phyloP scores from a whole-genome alignment of 30 jellyfish, hydroid and myxozoan species.

The Pelagia noctiluca region DNA sequence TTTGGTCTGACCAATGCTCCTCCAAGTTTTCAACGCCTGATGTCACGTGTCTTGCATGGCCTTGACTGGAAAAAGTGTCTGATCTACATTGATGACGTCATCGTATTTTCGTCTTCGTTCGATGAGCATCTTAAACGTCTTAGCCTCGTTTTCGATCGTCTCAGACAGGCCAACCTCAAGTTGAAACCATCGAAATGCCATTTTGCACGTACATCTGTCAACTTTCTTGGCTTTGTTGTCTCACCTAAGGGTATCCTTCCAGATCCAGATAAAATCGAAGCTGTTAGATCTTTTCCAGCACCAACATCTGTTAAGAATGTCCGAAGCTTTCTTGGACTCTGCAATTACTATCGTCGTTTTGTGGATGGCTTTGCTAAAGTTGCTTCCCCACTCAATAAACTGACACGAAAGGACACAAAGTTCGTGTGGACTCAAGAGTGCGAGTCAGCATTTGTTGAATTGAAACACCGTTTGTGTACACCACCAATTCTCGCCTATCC shows the following conservation, averaged over 20 bases:
- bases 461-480: slow-evolving; percentile 19
- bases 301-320: slow-evolving; percentile 18
- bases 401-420: neutral
- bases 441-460: slow-evolving; percentile 3
- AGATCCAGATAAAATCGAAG: slow-evolving; percentile 37
- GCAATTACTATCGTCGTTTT: slow-evolving; percentile 47
- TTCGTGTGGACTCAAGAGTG: slow-evolving; percentile 20
- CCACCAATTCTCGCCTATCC: slow-evolving; percentile 39
- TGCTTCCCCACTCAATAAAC: slow-evolving; percentile 42
- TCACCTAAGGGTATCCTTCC: slow-evolving; percentile 38
- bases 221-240: slow-evolving; percentile 51
- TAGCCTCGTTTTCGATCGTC: slow-evolving; percentile 44
- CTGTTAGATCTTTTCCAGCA: slow-evolving; percentile 13
- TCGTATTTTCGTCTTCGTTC: slow-evolving; percentile 40
- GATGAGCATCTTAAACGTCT: slow-evolving; percentile 53
- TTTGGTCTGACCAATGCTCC: slow-evolving; percentile 62
- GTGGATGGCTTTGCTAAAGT: slow-evolving; percentile 19
- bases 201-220: slow-evolving; percentile 21
- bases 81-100: slow-evolving; percentile 64
- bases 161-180: slow-evolving; percentile 21
- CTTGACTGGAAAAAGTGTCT: slow-evolving; percentile 40
- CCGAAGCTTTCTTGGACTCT: slow-evolving; percentile 25
- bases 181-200: slow-evolving; percentile 39
- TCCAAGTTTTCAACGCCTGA: slow-evolving; percentile 44
- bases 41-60: slow-evolving; percentile 49